phyloP scores from a whole-genome alignment of 2,113 vertebrate species.

The Phaetusa simplex region DNA sequence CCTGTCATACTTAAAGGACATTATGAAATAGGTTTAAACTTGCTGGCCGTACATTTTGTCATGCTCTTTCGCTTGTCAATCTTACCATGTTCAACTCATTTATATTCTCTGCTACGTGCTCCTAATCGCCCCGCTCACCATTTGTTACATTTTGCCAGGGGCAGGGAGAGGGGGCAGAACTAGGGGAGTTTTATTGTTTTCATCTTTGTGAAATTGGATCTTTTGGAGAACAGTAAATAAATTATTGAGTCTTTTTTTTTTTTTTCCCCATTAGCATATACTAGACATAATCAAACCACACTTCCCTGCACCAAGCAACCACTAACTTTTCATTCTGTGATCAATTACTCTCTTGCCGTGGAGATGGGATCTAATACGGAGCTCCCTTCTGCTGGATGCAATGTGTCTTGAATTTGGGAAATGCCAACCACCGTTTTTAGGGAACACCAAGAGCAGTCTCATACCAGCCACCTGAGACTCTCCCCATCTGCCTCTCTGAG shows the following conservation, averaged over 20 bases:
- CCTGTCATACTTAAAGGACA: background rate
- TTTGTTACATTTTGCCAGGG: background rate
- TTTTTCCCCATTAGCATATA: background rate
- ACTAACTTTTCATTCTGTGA: background rate
- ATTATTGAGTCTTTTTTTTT: background rate
- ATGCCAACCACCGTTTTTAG: background rate
- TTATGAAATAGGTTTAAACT: background rate
- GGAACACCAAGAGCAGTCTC: background rate
- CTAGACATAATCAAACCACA: background rate
- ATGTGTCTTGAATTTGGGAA: background rate
- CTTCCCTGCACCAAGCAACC: background rate
- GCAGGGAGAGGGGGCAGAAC: background rate
- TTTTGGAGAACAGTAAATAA: background rate
- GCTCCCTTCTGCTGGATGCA: background rate
- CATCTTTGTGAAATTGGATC: background rate
- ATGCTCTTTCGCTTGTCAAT: background rate
- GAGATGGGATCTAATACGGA: background rate
- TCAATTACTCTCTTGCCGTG: background rate
- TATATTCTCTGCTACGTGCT: background rate
- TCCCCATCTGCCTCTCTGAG: fast-evolving
- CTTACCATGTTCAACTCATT: background rate
- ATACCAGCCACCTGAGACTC: background rate
- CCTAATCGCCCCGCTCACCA: background rate
- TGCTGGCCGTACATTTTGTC: background rate
- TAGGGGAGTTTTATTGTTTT: background rate